Evolutionary conservation across 2,797 vertebrate genomes (phyloP).

Genomic region (Cyclopterus lumpus): DNA sequence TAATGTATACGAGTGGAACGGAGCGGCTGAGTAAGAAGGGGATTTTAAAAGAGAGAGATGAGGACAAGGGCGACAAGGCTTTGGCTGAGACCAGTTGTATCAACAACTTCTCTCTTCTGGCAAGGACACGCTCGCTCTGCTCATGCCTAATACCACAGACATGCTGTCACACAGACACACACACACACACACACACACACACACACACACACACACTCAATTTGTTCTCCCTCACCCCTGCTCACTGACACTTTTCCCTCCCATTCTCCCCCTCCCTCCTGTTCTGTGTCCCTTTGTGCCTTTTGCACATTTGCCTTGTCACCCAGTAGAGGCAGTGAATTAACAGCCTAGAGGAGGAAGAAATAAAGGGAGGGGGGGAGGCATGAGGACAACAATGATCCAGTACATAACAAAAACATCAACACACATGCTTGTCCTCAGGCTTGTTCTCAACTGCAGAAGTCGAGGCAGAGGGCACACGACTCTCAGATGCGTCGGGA

Average conservation of each 20-base stretch:
- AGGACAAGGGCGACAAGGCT: conserved; percentile 67
- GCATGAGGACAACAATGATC: conserved; percentile 38
- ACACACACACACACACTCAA: neutral
- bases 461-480: conserved; percentile 22
- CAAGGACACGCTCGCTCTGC: conserved; percentile 58
- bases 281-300: conserved; percentile 49
- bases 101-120: conserved; percentile 72
- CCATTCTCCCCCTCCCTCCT: conserved; percentile 8
- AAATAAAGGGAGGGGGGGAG: neutral
- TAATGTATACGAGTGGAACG: conserved; percentile 43
- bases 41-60: conserved; percentile 45
- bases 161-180: conserved; percentile 47
- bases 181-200: too few species aligned
- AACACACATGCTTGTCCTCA: conserved; percentile 30
- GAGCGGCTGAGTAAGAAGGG: conserved; percentile 22
- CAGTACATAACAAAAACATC: conserved; percentile 38
- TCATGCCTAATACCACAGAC: conserved; percentile 63
- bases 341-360: conserved; percentile 49
- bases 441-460: conserved; percentile 42
- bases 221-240: conserved; percentile 3
- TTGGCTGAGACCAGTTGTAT: conserved; percentile 62
- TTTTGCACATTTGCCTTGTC: conserved; percentile 56
- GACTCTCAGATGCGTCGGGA: conserved; percentile 15
- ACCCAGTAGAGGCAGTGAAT: conserved; percentile 51
- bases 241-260: conserved; percentile 3